Conservation (phyloP, 2,888 invertebrate genomes). For the Cephus pygmeus region DNA sequence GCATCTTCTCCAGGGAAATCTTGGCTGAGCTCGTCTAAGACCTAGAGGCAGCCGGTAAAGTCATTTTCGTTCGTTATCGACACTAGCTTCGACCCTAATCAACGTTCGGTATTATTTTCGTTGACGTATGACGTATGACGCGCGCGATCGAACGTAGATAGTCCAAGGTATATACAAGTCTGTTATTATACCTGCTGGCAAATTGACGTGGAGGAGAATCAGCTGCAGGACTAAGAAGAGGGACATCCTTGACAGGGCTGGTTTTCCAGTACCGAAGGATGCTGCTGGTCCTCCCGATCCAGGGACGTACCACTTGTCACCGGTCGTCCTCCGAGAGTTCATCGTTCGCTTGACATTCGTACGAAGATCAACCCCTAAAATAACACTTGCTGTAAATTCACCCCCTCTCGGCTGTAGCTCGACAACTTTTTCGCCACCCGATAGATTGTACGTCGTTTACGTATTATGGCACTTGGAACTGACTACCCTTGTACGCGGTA, state of each 20-base stretch:
- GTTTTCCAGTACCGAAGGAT: neutral
- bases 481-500: neutral
- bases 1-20: neutral
- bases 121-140: too few relatives aligned
- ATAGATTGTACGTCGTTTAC: too few relatives aligned
- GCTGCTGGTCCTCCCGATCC: neutral
- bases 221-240: neutral
- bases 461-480: too few relatives aligned
- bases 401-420: too few relatives aligned
- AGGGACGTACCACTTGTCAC: neutral
- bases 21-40: too few relatives aligned
- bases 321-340: constrained; percentile 37
- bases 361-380: neutral
- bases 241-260: neutral
- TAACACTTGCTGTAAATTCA: too few relatives aligned
- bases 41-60: neutral
- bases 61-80: neutral
- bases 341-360: constrained; percentile 47
- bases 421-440: neutral
- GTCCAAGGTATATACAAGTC: neutral
- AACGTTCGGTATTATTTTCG: too few relatives aligned
- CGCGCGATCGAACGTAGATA: neutral
- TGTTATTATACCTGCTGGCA: neutral
- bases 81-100: neutral
- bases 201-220: neutral